Base-by-base conservation (phyloP, 2,888 invertebrate genomes). In the Coenonympha arcania region DNA sequence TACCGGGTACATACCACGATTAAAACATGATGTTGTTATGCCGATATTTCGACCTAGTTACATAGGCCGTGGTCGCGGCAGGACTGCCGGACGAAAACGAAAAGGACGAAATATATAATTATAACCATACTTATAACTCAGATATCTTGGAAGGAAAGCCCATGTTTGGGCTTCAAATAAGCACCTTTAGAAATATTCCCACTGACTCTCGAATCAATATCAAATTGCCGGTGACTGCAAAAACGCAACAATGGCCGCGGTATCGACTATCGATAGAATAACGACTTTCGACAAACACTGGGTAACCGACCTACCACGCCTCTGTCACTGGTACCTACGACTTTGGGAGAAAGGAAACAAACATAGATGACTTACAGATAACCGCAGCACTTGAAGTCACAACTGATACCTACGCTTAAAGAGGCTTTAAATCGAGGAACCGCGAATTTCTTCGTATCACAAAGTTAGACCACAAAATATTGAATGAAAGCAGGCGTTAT, bases 221-320 rank as follows among this genome's bases (percentile, higher is more conserved):
- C 64, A 65, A 72, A 66, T 69, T 58, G 60, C 62, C 57, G 57
- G 49, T 39, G 50, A 60, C 53, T 48, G 59, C 62, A 74, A 74
- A 77, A 78, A 77, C 65, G 62, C 63, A 64, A 71, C 71, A 74
- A 72, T 71, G 62, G 65, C 66, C 63, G 61, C 67, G 70, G 66
- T 68, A 67, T 66, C 65, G 69, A 69, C 68, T 68, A 67, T 66
- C 65, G 69, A 69, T 68, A 65, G 67, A 65, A 73, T 76, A 75
- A 75, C 78, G 78, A 77, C 71, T 74, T 58, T 61, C 61, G 59
- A 60, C 50, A 52, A 61, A 55, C 54, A 53, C 54, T 53, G 48
- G 41, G 47, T 50, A 54, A 51, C 45, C 50, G 50, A 16, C 28
- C 26, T 16, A 22, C 30, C 19, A n/a, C 19, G n/a, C 43, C 31